phyloP scores from a whole-genome alignment of 1,140 invertebrate genomes.

The Drosophila sproati region DNA sequence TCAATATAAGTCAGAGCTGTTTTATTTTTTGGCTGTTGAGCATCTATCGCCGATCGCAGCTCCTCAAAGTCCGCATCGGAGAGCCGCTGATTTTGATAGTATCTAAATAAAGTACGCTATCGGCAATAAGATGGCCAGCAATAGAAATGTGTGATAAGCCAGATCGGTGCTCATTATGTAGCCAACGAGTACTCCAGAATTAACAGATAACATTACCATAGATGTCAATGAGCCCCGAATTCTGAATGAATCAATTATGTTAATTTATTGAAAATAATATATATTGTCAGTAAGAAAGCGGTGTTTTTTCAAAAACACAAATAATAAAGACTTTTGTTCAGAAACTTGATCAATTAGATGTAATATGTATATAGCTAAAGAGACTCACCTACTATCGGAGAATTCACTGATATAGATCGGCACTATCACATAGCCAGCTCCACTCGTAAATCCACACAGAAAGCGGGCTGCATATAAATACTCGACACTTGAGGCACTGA shows the following conservation, averaged over 20 bases:
- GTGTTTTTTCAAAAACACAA: too few species aligned
- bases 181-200: constrained; percentile 91
- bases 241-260: constrained; percentile 68
- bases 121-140: constrained; percentile 88
- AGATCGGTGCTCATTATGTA: constrained; percentile 90
- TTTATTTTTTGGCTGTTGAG: constrained; percentile 34
- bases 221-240: constrained; percentile 92
- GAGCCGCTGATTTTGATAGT: constrained; percentile 57
- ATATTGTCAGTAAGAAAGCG: too few species aligned
- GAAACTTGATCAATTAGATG: not conserved
- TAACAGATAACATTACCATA: constrained; percentile 92
- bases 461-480: constrained; percentile 84
- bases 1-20: constrained; percentile 53
- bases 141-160: constrained; percentile 88
- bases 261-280: too few species aligned
- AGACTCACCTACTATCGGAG: constrained; percentile 64
- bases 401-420: constrained; percentile 85
- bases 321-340: too few species aligned
- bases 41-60: constrained; percentile 41
- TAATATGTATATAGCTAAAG: not conserved
- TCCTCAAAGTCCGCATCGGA: constrained; percentile 49
- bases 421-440: constrained; percentile 81
- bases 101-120: constrained; percentile 86
- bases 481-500: constrained; percentile 67
- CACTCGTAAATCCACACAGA: constrained; percentile 83